Evolutionary conservation across 2,888 invertebrate genomes (phyloP), one percentile per base, ranked within the genome.

Genomic region (Ctena decussata): DNA sequence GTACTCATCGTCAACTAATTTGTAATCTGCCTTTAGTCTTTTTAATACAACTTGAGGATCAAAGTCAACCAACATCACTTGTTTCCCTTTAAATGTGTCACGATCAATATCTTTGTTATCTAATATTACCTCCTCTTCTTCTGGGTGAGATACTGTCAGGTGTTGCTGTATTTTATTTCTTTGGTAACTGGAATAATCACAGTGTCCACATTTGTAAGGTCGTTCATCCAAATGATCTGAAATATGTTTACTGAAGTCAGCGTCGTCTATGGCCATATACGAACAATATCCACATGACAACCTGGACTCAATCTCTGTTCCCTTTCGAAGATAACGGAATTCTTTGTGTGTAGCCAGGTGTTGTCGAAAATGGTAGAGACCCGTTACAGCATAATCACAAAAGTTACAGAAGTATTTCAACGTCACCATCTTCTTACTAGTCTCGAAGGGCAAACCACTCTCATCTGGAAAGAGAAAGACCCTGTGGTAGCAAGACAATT

Each of bases 281-380:
- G 87, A 78, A 82, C 93, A 93, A 80, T 90, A 92, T 0, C 92
- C 91, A 84, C 93, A 93, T 60, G 90, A 87, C 53, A 91, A 77
- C 32, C 90, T 88, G 1, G 91, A 89, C 32, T 90, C 89, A 12
- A 82, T 81, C 44, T 86, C 80, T 0, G 85, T 44, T n/a, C 89
- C 90, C 27, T 77, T 85, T 30, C 86, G 81, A 27, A 90, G 83
- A 46, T 90, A 76, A 12, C 77, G 84, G 75, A 90, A 92, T 39
- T 88, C 88, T 39, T 84, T 77, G 69, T 93, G 93, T 6, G 49
- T 71, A 21, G 92, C 85, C 35, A 92, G 77, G 74, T 93, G 93
- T 24, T 91, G 87, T 8, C 93, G 86, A 77, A 86, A 93, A 32
- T 91, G 90, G 71, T 91, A 92, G 30, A 93, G 79, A 35, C 92